Conservation (phyloP, 2,888 invertebrate genomes). For the Hypolimnas misippus region DNA sequence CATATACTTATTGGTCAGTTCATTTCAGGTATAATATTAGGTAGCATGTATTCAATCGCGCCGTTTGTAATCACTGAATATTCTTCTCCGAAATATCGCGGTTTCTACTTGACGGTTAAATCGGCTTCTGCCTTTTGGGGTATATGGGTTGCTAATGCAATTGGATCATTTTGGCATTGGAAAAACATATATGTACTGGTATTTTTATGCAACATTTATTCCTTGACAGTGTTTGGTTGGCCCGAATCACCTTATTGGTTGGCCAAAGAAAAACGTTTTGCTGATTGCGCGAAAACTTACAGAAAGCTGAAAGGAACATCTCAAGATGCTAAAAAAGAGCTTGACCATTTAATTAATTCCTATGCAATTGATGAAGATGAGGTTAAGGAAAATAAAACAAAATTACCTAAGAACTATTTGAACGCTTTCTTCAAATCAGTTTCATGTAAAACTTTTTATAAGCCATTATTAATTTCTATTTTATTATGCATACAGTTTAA, state of each 20-base stretch:
- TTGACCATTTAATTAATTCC: slow-evolving; percentile 48
- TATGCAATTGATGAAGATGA: background rate
- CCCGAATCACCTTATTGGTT: slow-evolving; percentile 56
- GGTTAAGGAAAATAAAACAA: background rate
- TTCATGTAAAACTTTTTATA: slow-evolving; percentile 48
- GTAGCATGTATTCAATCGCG: slow-evolving; percentile 52
- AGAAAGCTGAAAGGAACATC: slow-evolving; percentile 55
- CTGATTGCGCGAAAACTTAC: slow-evolving; percentile 54
- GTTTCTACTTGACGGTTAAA: slow-evolving; percentile 58
- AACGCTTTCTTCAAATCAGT: background rate
- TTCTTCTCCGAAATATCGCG: slow-evolving; percentile 56
- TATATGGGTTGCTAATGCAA: slow-evolving; percentile 57
- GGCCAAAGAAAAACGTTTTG: slow-evolving; percentile 56
- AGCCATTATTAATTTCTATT: slow-evolving; percentile 50
- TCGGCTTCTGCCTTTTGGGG: slow-evolving; percentile 60
- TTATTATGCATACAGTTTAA: slow-evolving; percentile 43
- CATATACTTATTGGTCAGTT: slow-evolving; percentile 55
- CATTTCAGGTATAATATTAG: slow-evolving; percentile 53
- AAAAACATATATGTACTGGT: slow-evolving; percentile 48
- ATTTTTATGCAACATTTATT: slow-evolving; percentile 27
- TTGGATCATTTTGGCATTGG: slow-evolving; percentile 53
- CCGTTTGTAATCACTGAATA: slow-evolving; percentile 58
- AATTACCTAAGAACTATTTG: background rate
- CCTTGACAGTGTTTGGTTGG: slow-evolving; percentile 29
- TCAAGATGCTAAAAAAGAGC: slow-evolving; percentile 46